Percentiles rank a stretch among this genome's conserved stretches.
Evolutionary conservation across 2,888 invertebrate species (phyloP).

Genomic region (Tiphia femorata): DNA sequence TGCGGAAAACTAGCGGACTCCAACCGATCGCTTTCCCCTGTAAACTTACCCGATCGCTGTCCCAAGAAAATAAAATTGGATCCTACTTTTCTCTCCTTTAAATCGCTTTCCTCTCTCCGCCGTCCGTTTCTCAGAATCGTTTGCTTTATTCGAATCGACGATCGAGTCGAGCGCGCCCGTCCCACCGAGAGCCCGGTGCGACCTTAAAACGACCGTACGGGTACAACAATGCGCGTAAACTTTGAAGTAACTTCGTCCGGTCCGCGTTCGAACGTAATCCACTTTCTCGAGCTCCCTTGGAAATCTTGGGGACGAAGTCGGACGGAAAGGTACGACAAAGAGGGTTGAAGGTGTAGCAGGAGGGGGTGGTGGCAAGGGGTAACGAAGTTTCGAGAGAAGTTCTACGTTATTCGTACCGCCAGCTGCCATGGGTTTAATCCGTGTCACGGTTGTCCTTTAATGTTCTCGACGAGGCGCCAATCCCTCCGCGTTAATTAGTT

Average conservation of each 20-base stretch:
- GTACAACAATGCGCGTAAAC: constrained; percentile 40
- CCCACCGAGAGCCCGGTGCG: constrained; percentile 24
- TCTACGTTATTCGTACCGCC: constrained; percentile 26
- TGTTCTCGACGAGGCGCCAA: constrained; percentile 12
- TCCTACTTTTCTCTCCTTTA: too few relatives aligned
- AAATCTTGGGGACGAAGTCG: constrained; percentile 34
- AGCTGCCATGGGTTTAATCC: constrained; percentile 15
- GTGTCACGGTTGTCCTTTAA: constrained; percentile 19
- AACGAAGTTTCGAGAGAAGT: constrained; percentile 41
- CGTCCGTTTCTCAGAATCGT: too few relatives aligned
- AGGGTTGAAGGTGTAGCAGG: not conserved
- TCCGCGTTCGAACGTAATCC: constrained; percentile 43
- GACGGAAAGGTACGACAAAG: not conserved
- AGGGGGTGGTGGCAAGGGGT: too few relatives aligned
- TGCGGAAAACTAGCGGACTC: too few relatives aligned
- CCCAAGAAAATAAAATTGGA: too few relatives aligned
- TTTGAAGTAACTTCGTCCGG: constrained; percentile 36
- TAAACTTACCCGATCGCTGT: too few relatives aligned
- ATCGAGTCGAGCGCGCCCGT: not conserved
- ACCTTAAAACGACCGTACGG: constrained; percentile 25
- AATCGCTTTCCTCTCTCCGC: too few relatives aligned
- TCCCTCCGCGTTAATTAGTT: too few relatives aligned
- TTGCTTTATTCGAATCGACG: constrained; percentile 35
- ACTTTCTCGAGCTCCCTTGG: constrained; percentile 28
- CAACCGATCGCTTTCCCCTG: too few relatives aligned